Percentiles rank a stretch among this genome's conserved stretches.
Conservation (phyloP, 2,797 vertebrate genomes). For the Limosa lapponica region DNA sequence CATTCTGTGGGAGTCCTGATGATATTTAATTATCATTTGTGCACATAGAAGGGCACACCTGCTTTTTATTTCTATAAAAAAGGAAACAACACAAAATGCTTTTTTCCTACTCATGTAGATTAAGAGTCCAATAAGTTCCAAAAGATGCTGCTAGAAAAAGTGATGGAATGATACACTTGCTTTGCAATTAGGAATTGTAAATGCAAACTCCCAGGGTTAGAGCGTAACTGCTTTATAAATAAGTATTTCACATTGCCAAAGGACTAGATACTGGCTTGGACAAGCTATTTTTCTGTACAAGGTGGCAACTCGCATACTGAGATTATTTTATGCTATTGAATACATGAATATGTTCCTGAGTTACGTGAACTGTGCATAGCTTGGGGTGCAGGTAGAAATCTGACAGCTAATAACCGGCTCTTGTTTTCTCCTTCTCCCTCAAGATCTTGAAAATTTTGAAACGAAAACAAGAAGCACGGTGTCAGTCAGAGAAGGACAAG, state of each 20-base stretch:
- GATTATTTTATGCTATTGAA: neutral
- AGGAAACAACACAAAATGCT: neutral
- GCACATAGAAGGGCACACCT: neutral
- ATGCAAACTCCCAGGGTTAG: neutral
- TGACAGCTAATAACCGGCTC: neutral
- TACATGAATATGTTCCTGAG: fast-evolving
- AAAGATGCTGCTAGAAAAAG: neutral
- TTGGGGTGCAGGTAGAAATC: neutral
- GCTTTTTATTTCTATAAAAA: neutral
- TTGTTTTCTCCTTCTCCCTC: neutral
- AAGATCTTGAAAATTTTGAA: constrained; percentile 78
- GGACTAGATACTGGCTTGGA: neutral
- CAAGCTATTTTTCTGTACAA: fast-evolving
- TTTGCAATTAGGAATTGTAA: neutral
- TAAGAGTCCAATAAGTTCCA: neutral
- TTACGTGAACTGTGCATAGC: fast-evolving
- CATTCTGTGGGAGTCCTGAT: neutral
- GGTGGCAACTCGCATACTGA: neutral
- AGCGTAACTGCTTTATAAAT: neutral
- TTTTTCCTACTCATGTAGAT: neutral
- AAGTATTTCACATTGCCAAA: neutral
- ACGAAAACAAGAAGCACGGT: constrained; percentile 63
- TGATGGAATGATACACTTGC: neutral
- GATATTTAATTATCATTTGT: constrained; percentile 28
- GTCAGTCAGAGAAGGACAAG: constrained; percentile 79